Percentiles rank a stretch among this genome's conserved stretches.
These are phyloP conservation scores for Papilio demoleus DNA, from an alignment of 2,888 invertebrate species.

Conservation along the genomic window DNA sequence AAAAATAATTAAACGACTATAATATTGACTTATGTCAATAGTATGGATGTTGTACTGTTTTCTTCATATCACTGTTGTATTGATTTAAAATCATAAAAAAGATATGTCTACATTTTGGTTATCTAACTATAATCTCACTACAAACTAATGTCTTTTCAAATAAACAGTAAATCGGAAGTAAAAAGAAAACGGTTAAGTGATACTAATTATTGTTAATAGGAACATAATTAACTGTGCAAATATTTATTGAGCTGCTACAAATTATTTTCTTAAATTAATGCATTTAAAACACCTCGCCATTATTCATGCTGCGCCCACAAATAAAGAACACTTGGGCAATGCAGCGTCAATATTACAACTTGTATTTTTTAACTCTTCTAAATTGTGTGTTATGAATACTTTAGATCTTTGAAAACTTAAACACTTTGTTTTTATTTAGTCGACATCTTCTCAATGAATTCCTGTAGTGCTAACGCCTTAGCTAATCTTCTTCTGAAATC, in stretches of 20 bases:
- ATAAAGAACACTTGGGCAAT: background rate
- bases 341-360: background rate
- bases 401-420: too few species aligned
- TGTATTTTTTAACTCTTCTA: slow-evolving; percentile 3
- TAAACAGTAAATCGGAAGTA: slow-evolving; percentile 45
- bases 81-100: background rate
- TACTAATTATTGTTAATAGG: slow-evolving; percentile 36
- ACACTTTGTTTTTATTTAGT: slow-evolving; percentile 46
- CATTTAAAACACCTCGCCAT: background rate
- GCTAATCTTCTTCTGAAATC: slow-evolving; percentile 85
- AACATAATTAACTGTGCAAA: slow-evolving; percentile 31
- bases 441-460: slow-evolving; percentile 67
- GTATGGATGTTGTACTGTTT: too few species aligned
- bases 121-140: slow-evolving; percentile 29
- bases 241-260: background rate
- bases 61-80: background rate
- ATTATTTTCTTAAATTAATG: background rate
- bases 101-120: slow-evolving; percentile 36
- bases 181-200: slow-evolving; percentile 39
- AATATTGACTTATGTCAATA: too few species aligned
- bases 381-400: background rate
- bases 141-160: slow-evolving; percentile 38
- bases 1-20: background rate
- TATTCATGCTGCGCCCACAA: background rate
- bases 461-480: slow-evolving; percentile 85